Conservation (phyloP, 53 echinoderm and acorn worm species). For the Paracentrotus lividus region DNA sequence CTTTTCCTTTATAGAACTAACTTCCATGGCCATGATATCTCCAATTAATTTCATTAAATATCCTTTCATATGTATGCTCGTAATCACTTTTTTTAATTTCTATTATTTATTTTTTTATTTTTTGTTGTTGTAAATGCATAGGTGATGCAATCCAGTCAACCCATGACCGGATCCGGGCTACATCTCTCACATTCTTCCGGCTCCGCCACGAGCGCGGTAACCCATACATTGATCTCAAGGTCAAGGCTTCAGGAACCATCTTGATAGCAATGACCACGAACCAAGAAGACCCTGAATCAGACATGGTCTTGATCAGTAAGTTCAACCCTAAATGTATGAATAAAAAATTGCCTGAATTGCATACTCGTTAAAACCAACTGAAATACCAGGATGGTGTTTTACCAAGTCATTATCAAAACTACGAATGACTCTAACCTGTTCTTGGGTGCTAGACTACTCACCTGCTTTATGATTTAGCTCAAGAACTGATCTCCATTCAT, state of each 20-base stretch:
- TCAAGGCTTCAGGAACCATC: background rate
- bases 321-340: background rate
- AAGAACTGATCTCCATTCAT: background rate
- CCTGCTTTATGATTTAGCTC: too few species aligned
- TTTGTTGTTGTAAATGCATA: background rate
- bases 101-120: too few species aligned
- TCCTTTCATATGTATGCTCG: too few species aligned
- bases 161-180: background rate
- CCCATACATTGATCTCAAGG: background rate
- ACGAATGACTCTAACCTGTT: background rate
- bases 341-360: too few species aligned
- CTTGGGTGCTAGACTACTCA: too few species aligned
- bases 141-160: background rate
- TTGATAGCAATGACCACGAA: background rate
- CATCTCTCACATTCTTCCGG: background rate
- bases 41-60: too few species aligned
- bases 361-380: too few species aligned
- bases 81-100: too few species aligned
- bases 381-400: too few species aligned
- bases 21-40: too few species aligned
- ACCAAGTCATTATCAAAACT: background rate
- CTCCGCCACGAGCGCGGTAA: background rate
- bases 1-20: too few species aligned
- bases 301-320: conserved; percentile 10
- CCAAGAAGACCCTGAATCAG: background rate